A percentile compares a stretch with the other conserved stretches of the same genome.
Conservation (phyloP, 37 sponge, comb jelly and placozoan genomes). For the Beroe forskalii region DNA sequence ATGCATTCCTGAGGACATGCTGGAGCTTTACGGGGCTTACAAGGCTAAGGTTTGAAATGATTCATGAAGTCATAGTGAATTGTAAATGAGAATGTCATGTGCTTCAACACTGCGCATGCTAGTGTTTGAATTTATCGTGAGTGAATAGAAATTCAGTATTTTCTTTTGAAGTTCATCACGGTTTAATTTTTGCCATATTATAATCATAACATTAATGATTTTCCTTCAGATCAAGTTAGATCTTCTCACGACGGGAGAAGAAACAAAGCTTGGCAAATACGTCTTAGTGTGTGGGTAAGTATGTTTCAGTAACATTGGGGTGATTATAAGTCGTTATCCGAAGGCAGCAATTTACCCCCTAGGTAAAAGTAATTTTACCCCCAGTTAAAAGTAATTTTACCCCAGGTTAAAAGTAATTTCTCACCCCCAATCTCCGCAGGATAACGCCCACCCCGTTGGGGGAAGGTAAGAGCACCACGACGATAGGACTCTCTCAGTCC, state of each 20-base stretch:
- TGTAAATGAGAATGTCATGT: no score
- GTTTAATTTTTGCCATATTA: no score
- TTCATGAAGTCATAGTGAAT: no score
- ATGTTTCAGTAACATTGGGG: not conserved
- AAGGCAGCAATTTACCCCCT: not conserved
- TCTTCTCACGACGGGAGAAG: not conserved
- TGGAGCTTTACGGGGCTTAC: constrained; percentile 84
- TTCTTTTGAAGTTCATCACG: no score
- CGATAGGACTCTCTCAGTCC: constrained; percentile 92
- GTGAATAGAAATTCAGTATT: no score
- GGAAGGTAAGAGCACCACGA: constrained; percentile 98
- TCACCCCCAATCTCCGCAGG: constrained; percentile 78
- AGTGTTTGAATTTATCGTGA: no score
- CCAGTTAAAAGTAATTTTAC: not conserved
- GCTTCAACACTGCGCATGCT: no score
- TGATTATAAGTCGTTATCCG: not conserved
- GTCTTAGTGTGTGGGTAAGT: constrained; percentile 29
- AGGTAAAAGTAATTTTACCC: not conserved
- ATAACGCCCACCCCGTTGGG: constrained; percentile 98
- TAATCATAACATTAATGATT: no score
- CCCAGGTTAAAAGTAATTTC: no score
- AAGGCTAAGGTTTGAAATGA: constrained; percentile 99
- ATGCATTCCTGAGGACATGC: constrained; percentile 77
- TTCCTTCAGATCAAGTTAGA: constrained; percentile 13
- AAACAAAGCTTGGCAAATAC: constrained; percentile 2